Evolutionary conservation across 1,140 invertebrate species (phyloP).

Genomic region (Zaprionus vittiger): DNA sequence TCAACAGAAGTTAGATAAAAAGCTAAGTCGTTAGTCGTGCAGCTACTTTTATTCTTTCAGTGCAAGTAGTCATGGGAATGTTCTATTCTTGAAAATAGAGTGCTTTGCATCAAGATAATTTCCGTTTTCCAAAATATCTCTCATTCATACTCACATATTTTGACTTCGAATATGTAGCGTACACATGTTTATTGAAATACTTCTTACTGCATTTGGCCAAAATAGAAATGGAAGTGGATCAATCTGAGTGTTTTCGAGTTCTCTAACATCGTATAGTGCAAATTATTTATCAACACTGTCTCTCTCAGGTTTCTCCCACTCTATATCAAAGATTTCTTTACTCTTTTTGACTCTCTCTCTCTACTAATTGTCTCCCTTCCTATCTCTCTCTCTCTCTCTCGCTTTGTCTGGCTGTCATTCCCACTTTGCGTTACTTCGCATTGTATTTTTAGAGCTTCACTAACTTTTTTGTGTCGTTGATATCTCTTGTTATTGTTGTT

Average conservation of each 20-base stretch:
- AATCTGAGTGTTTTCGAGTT: not conserved
- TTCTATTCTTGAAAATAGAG: not conserved
- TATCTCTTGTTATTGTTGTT: conserved; percentile 23
- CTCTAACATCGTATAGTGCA: conserved; percentile 32
- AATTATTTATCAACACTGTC: conserved; percentile 12
- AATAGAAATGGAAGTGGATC: not conserved
- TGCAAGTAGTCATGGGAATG: not conserved
- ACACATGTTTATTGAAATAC: conserved; percentile 1
- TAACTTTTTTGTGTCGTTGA: conserved; percentile 43
- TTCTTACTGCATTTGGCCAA: not conserved
- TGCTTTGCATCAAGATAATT: not conserved
- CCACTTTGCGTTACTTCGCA: conserved; percentile 30
- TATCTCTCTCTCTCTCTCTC: not conserved
- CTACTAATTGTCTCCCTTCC: conserved; percentile 13
- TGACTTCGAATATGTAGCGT: not conserved
- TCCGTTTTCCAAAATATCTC: not conserved
- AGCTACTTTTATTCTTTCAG: not conserved
- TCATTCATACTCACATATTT: not conserved
- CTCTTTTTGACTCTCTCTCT: conserved; percentile 9
- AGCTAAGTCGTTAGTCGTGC: too few species aligned
- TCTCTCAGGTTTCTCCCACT: not conserved
- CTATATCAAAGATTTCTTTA: not conserved
- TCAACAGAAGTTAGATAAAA: too few species aligned
- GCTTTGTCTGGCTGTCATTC: conserved; percentile 7
- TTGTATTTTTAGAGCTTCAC: conserved; percentile 55